Conservation (phyloP, 2,113 vertebrate genomes). For the Ranitomeya variabilis region DNA sequence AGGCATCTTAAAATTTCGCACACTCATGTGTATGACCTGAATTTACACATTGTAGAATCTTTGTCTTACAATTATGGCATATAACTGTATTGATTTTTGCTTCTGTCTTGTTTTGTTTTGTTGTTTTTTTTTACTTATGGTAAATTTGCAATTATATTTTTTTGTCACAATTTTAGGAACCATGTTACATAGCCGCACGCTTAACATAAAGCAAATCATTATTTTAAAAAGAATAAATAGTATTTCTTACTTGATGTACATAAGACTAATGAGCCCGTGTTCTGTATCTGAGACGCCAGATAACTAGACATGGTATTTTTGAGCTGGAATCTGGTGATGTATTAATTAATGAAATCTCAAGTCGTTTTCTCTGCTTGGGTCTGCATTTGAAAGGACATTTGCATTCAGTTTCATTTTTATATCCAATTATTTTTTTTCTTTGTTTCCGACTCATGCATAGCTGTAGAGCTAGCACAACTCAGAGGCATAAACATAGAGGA, state of each 20-base stretch:
- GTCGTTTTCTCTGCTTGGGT: conserved; percentile 62
- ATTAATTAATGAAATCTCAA: conserved; percentile 74
- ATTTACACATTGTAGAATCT: neutral
- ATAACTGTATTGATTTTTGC: neutral
- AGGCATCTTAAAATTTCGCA: too few species aligned
- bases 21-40: neutral
- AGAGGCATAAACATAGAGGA: conserved; percentile 25
- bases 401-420: conserved; percentile 56
- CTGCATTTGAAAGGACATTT: conserved; percentile 58
- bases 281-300: conserved; percentile 70
- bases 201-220: conserved; percentile 68
- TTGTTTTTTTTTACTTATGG: neutral
- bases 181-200: conserved; percentile 59
- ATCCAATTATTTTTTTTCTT: conserved; percentile 39
- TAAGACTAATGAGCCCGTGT: conserved; percentile 75
- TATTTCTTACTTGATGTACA: conserved; percentile 69
- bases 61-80: neutral
- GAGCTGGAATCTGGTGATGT: conserved; percentile 69
- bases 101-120: neutral
- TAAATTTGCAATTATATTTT: neutral
- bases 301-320: conserved; percentile 72
- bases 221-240: conserved; percentile 73
- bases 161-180: conserved; percentile 52
- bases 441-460: conserved; percentile 22
- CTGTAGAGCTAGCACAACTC: conserved; percentile 19